A percentile compares a stretch with the other conserved stretches of the same genome.
Conservation (phyloP, 1,140 invertebrate species). For the Ectropis grisescens region DNA sequence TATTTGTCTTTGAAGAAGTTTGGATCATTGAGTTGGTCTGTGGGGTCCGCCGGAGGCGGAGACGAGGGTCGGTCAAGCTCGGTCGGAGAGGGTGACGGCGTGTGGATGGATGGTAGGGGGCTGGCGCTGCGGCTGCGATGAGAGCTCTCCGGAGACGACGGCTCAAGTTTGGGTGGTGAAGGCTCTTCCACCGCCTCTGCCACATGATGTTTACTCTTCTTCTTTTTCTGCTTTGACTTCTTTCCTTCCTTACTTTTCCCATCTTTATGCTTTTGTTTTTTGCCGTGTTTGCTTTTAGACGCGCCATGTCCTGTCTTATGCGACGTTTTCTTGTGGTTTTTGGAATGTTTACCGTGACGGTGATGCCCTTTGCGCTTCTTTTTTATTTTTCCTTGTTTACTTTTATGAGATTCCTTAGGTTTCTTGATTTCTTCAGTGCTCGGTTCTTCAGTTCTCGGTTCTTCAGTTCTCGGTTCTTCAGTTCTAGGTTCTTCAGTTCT, state of each 20-base stretch:
- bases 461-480: background rate
- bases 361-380: conserved; percentile 65
- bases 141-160: conserved; percentile 50
- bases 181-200: conserved; percentile 17
- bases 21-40: conserved; percentile 30
- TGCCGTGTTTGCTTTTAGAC: conserved; percentile 42
- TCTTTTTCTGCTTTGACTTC: conserved; percentile 58
- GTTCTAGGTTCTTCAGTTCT: conserved; percentile 14
- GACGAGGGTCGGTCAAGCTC: conserved; percentile 16
- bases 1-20: conserved; percentile 71
- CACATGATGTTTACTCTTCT: conserved; percentile 52
- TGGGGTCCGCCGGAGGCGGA: conserved; percentile 20
- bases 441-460: no score
- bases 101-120: conserved; percentile 53
- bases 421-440: conserved; percentile 28
- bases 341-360: conserved; percentile 69
- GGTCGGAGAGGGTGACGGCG: conserved; percentile 42
- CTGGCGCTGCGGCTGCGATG: conserved; percentile 60
- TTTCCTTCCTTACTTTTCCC: conserved; percentile 51
- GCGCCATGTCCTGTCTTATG: conserved; percentile 32
- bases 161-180: no score
- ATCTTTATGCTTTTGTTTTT: conserved; percentile 43
- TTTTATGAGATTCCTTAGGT: conserved; percentile 59
- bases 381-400: conserved; percentile 58
- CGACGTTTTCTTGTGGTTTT: conserved; percentile 49